phyloP scores from a whole-genome alignment of 1,140 invertebrate genomes.

The Propsilocerus akamusi region DNA sequence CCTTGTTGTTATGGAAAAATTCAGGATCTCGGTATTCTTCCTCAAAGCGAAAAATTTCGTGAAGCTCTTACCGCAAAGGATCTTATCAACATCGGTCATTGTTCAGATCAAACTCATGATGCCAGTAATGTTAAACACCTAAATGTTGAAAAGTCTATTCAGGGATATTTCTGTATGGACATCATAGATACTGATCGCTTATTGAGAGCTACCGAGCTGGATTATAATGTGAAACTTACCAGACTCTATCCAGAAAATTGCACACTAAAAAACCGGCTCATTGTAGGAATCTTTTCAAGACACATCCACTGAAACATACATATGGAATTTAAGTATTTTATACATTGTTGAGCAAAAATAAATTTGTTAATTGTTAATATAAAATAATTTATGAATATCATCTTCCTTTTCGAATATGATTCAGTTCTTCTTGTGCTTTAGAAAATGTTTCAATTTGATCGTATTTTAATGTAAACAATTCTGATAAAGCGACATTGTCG shows the following conservation, averaged over 20 bases:
- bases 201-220: constrained; percentile 46
- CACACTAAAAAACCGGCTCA: constrained; percentile 85
- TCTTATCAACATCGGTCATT: constrained; percentile 67
- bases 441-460: too few relatives aligned
- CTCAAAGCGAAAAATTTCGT: constrained; percentile 38
- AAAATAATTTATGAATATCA: too few relatives aligned
- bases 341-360: too few relatives aligned
- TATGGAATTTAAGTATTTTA: too few relatives aligned
- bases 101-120: constrained; percentile 75
- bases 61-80: constrained; percentile 34
- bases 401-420: too few relatives aligned
- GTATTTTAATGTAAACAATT: too few relatives aligned
- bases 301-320: too few relatives aligned
- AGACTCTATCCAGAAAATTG: constrained; percentile 61
- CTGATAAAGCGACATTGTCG: too few relatives aligned
- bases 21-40: constrained; percentile 55
- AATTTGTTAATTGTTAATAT: too few relatives aligned
- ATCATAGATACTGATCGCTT: constrained; percentile 75
- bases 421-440: too few relatives aligned
- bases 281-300: constrained; percentile 45
- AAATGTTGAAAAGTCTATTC: constrained; percentile 36
- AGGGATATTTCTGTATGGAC: constrained; percentile 67
- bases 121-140: constrained; percentile 31
- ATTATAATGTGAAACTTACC: constrained; percentile 54
- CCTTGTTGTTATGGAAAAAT: constrained; percentile 90